Percentiles rank a stretch among this genome's conserved stretches.
Conservation (phyloP, 2,113 vertebrate genomes). For the Grallaria varia region DNA sequence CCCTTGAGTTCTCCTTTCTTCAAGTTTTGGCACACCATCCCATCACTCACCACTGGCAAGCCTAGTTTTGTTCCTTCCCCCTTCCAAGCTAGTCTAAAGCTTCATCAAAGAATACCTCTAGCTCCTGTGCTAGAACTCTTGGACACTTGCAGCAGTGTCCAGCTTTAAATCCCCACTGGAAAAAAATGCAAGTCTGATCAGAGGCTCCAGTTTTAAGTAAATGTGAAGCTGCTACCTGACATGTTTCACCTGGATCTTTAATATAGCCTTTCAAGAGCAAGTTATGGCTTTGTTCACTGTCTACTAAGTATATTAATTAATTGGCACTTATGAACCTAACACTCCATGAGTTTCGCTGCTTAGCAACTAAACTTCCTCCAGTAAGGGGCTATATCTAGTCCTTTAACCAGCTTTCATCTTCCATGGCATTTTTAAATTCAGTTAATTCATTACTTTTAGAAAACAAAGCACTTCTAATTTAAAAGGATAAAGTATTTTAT, state of each 20-base stretch:
- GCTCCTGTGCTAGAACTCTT: neutral
- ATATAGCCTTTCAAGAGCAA: neutral
- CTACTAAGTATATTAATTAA: conserved; percentile 40
- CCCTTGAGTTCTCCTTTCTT: neutral
- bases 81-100: neutral
- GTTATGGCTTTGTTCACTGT: conserved; percentile 1
- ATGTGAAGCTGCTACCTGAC: neutral
- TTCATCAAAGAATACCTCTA: neutral
- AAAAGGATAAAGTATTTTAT: neutral
- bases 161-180: neutral
- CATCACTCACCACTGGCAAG: neutral
- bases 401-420: neutral
- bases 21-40: neutral
- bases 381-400: neutral
- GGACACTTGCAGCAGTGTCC: neutral
- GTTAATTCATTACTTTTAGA: neutral
- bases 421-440: neutral
- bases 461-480: neutral
- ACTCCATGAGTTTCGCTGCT: neutral
- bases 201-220: neutral
- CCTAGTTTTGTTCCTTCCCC: neutral
- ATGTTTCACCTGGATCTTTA: neutral
- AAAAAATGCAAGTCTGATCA: neutral
- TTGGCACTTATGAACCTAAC: conserved; percentile 1
- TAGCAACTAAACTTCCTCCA: conserved; percentile 19